Evolutionary conservation across 2,888 invertebrate genomes (phyloP), one percentile per base, ranked within the genome.

Genomic region (Rhabditoides inermis): DNA sequence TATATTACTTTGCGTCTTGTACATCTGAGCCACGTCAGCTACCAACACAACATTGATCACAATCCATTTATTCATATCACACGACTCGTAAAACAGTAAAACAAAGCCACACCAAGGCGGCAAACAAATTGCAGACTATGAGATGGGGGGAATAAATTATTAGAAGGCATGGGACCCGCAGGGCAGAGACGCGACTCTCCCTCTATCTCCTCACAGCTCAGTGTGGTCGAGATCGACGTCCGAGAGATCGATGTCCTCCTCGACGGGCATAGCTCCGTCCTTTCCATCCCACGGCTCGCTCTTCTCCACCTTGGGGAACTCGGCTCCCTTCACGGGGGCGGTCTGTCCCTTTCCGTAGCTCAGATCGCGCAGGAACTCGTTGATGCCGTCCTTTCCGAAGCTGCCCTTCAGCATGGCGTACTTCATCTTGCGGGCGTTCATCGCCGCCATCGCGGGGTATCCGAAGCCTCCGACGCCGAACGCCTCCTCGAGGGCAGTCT

Each of bases 401-500:
- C 92, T 86, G 4, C 94, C 95, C 68, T 88, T 83, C 1, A 98
- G 82, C 6, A 89, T 83, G 0, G 94, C 88, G 81, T 87, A 98
- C 78, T 94, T 94, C 85, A 90, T 87, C 80, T 98, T 98, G 79
- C 92, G 88, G 15, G 86, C 84, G 79, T 92, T 98, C 53, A 95
- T 86, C 20, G 90, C 91, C 5, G 91, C 92, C 86, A 99, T 86
- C 1, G 95, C 94, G 1, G 98, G 98, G 79, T 98, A 98, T 10
- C 98, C 98, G 79, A 98, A 98, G 85, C 83, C 98, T 59, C 98
- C 98, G 63, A 98, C 86, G 76, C 90, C 95, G 32, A 99, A 78
- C 0, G 89, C 84, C 59, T 85, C 85, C 77, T 98, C 98, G 20
- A 98, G 77, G 0, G 85, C 83, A 0, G 82, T 77, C 78, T 98